Evolutionary conservation across 92 coral and sea anemone genomes (phyloP), one percentile per base, ranked within the genome.

Genomic region (Porites rus): DNA sequence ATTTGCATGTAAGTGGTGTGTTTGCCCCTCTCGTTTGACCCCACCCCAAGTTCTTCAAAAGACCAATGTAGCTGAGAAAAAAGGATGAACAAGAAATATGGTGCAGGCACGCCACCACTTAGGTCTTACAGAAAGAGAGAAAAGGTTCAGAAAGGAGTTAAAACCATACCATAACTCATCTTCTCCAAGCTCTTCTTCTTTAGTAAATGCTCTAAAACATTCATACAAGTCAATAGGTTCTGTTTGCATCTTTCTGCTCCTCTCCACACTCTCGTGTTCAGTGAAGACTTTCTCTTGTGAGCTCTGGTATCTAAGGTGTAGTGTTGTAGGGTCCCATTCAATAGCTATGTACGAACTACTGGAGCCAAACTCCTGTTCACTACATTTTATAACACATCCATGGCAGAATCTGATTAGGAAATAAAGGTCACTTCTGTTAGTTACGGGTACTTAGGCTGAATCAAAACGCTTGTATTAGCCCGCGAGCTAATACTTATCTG

Each of bases 311-410:
- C 99, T 88, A n/a, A 97, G 92, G 61, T 97, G 99, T n/a, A 97
- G 96, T 10, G 99, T 97, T 11, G 99, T 97, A 0, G 99, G 99
- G 53, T 97, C 98, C 99, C 99, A 97, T 68, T 97, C 99, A 64
- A 97, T 92, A 20, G 98, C 98, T 17, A 97, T 83, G 89, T 91
- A 97, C 1, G 96, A 92, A 71, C 98, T 91, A 22, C 96, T 91
- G 84, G 92, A 89, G 62, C 94, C 93, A 79, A 95, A 97, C 84
- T 90, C 95, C 84, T 93, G 95, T 22, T 95, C 96, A 62, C 88
- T 93, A 88, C 96, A 93, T 67, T 86, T 84, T 14, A 97, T 90
- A 10, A 90, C 65, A 76, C 99, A 97, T 0, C 99, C 99, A 28
- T 93, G 96, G 69, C 99, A 97, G 82, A 97, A 97, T 78, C 96